Evolutionary conservation across 2,797 vertebrate genomes (phyloP).

Genomic region (Platalea minor): DNA sequence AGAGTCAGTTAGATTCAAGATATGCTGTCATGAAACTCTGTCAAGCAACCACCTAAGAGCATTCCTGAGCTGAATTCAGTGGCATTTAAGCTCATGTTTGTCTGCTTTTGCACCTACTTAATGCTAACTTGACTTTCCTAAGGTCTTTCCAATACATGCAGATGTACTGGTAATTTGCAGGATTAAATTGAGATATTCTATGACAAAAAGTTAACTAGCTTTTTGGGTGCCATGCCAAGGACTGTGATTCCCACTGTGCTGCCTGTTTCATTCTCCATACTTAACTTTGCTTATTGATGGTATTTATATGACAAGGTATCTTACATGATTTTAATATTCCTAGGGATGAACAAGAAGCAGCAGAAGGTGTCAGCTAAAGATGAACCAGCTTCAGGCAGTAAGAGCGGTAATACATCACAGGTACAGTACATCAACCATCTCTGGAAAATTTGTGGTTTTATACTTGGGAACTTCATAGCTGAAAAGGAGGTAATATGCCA

Average conservation of each 20-base stretch:
- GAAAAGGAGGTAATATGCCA: background rate
- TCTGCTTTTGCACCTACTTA: background rate
- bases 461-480: background rate
- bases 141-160: background rate
- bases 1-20: background rate
- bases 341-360: conserved; percentile 93
- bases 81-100: too few relatives aligned
- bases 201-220: background rate
- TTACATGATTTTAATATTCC: conserved; percentile 51
- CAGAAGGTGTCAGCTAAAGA: conserved; percentile 90
- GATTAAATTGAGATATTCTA: background rate
- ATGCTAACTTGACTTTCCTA: background rate
- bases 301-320: background rate
- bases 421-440: conserved; percentile 48
- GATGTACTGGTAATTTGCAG: background rate
- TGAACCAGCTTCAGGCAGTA: conserved; percentile 84
- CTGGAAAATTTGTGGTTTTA: background rate
- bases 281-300: background rate
- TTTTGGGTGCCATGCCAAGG: background rate
- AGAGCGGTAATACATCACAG: conserved; percentile 82
- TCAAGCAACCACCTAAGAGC: too few relatives aligned
- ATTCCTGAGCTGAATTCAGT: too few relatives aligned
- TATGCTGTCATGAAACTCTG: too few relatives aligned
- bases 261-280: background rate
- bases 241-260: background rate